These are phyloP conservation scores for Dicerorhinus sumatrensis DNA, from an alignment of 2,113 vertebrate species.

Conservation along the genomic window DNA sequence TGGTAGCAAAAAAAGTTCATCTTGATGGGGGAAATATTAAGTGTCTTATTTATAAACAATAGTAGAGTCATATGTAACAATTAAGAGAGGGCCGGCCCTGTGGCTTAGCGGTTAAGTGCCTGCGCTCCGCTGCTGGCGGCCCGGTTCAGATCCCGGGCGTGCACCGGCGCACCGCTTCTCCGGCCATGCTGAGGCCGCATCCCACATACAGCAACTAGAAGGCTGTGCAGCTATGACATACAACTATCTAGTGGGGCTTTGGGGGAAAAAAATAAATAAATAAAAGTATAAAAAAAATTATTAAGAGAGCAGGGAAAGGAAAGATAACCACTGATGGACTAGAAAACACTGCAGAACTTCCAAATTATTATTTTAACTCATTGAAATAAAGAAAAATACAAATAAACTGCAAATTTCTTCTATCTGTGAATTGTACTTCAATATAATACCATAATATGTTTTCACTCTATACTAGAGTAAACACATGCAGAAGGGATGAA, in stretches of 20 bases:
- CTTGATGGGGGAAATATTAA: not conserved
- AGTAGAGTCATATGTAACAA: not conserved
- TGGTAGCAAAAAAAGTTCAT: not conserved
- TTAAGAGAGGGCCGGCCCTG: not conserved
- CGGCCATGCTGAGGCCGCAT: too few relatives aligned
- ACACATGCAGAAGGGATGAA: not conserved
- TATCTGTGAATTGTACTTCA: constrained; percentile 7
- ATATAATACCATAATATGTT: not conserved
- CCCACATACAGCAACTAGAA: too few relatives aligned
- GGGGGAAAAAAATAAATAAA: too few relatives aligned
- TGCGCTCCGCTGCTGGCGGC: too few relatives aligned
- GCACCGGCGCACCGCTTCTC: too few relatives aligned
- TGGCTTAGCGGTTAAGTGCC: too few relatives aligned
- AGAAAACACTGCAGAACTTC: constrained; percentile 14
- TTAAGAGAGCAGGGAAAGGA: not conserved
- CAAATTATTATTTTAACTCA: constrained; percentile 43
- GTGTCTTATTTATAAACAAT: not conserved
- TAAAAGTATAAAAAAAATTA: not conserved
- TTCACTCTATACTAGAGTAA: constrained; percentile 19
- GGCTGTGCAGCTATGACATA: too few relatives aligned
- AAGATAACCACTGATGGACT: not conserved
- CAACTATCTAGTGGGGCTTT: too few relatives aligned
- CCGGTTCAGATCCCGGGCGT: too few relatives aligned
- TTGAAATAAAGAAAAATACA: constrained; percentile 39
- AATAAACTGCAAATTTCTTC: constrained; percentile 28